phyloP scores from a whole-genome alignment of 2,888 invertebrate species.

The Dasypogon diadema region DNA sequence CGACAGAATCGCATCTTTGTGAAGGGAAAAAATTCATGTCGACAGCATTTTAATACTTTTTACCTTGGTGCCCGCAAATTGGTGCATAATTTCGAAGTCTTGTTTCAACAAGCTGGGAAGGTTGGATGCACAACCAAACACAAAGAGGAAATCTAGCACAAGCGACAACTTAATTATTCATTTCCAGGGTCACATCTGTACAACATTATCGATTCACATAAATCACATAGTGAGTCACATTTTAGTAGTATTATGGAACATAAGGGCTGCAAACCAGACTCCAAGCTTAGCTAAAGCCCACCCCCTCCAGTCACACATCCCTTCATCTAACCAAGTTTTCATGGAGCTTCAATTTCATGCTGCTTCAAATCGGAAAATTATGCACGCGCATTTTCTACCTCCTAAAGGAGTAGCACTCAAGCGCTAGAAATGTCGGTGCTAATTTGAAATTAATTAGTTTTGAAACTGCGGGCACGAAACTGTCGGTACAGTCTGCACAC shows the following conservation, averaged over 20 bases:
- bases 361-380: constrained; percentile 1
- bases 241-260: neutral
- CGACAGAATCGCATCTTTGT: neutral
- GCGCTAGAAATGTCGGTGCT: neutral
- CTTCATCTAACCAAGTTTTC: neutral
- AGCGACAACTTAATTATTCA: constrained; percentile 41
- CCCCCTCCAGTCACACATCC: neutral
- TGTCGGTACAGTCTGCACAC: neutral
- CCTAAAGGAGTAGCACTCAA: neutral
- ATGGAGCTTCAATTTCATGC: neutral
- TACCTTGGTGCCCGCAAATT: neutral
- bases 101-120: constrained; percentile 12
- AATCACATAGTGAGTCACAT: constrained; percentile 2
- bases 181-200: constrained; percentile 30
- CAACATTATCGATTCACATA: constrained; percentile 11
- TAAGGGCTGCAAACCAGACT: neutral
- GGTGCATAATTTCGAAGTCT: constrained; percentile 17
- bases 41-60: constrained; percentile 7
- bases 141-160: constrained; percentile 19
- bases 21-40: neutral
- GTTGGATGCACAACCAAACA: neutral
- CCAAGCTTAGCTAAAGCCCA: neutral
- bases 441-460: constrained; percentile 14
- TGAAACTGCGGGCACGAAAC: neutral
- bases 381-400: neutral